phyloP scores from a whole-genome alignment of 2,797 vertebrate species.

The Rhincodon typus region DNA sequence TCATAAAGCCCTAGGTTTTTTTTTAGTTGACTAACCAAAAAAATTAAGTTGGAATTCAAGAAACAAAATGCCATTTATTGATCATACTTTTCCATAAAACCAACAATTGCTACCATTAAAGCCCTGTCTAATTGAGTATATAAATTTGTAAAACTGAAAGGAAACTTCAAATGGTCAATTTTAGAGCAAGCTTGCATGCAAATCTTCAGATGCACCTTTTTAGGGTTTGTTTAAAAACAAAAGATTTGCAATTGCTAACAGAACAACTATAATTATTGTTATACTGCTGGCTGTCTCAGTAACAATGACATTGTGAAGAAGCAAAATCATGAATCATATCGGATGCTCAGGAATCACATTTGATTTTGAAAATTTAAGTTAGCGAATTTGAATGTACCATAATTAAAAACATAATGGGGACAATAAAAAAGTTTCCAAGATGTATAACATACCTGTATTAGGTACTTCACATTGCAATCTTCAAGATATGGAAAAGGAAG shows the following conservation, averaged over 20 bases:
- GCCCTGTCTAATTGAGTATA: background rate
- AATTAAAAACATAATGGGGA: background rate
- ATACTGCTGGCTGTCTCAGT: background rate
- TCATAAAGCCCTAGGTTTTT: background rate
- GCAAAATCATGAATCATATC: background rate
- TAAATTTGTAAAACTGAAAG: background rate
- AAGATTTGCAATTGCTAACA: background rate
- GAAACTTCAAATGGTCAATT: slow-evolving; percentile 2
- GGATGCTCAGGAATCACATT: background rate
- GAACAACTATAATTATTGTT: background rate
- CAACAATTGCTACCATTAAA: background rate
- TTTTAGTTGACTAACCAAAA: background rate
- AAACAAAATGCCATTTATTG: background rate
- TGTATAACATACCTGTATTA: background rate
- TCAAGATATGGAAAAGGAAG: background rate
- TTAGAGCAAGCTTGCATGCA: background rate
- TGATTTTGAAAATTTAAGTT: background rate
- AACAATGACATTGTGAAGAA: background rate
- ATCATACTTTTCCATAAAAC: background rate
- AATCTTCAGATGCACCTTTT: background rate
- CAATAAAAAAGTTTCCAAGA: background rate
- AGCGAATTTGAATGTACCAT: background rate
- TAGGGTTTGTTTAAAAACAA: background rate
- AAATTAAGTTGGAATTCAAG: background rate
- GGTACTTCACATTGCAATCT: background rate